These are phyloP conservation scores for Tauraco hartlaubi DNA, from an alignment of 2,797 vertebrate species.

Conservation along the genomic window DNA sequence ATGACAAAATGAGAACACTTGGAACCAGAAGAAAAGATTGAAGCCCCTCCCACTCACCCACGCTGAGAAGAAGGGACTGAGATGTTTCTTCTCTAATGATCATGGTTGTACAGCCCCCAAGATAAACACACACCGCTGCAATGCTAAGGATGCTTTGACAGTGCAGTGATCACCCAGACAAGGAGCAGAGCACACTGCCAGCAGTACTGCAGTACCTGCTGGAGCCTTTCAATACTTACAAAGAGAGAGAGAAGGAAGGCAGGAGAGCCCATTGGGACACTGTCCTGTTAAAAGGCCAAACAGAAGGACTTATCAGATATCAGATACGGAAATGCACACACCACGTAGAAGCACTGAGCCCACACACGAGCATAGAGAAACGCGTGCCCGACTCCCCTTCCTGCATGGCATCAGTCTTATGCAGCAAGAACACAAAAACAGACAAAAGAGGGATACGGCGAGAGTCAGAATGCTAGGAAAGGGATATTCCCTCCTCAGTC, in stretches of 20 bases:
- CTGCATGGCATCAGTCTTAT: slow-evolving; percentile 46
- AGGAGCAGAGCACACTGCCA: slow-evolving; percentile 73
- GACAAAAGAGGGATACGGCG: slow-evolving; percentile 33
- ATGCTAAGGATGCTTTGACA: slow-evolving; percentile 49
- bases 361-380: slow-evolving; percentile 68
- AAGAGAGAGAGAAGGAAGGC: slow-evolving; percentile 99
- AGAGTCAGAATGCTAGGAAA: slow-evolving; percentile 52
- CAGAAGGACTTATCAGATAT: slow-evolving; percentile 78
- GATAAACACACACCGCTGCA: slow-evolving; percentile 62
- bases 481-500: slow-evolving; percentile 25
- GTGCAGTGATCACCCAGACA: slow-evolving; percentile 67
- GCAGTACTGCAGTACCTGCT: slow-evolving; percentile 67
- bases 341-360: slow-evolving; percentile 76
- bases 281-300: slow-evolving; percentile 95
- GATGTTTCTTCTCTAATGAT: slow-evolving; percentile 43
- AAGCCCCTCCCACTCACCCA: slow-evolving; percentile 51
- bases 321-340: slow-evolving; percentile 65
- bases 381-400: slow-evolving; percentile 15
- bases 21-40: slow-evolving; percentile 50
- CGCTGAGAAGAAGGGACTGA: background rate
- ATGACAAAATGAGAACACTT: slow-evolving; percentile 43
- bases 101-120: slow-evolving; percentile 44
- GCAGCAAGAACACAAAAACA: slow-evolving; percentile 56
- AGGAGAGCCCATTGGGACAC: slow-evolving; percentile 99
- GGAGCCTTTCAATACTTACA: slow-evolving; percentile 93